A percentile compares a stretch with the other conserved stretches of the same genome.
These are phyloP conservation scores for Diphyllodes magnificus DNA, from an alignment of 2,113 vertebrate genomes.

Conservation along the genomic window DNA sequence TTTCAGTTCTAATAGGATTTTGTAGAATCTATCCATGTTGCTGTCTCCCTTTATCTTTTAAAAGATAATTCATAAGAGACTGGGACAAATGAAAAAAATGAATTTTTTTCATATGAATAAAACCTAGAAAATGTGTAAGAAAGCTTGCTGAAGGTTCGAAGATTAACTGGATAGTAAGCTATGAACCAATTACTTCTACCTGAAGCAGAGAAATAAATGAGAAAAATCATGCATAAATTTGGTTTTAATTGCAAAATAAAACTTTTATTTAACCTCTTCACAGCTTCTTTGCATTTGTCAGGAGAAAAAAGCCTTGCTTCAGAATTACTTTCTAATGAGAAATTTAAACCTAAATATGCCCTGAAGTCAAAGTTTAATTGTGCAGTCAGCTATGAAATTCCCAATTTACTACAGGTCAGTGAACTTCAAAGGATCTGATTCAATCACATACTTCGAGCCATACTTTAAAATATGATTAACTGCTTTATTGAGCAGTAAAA, in stretches of 20 bases:
- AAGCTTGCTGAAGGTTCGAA: neutral
- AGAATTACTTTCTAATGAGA: slow-evolving; percentile 10
- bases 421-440: slow-evolving; percentile 1
- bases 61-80: neutral
- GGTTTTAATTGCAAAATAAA: neutral
- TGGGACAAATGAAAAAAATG: neutral
- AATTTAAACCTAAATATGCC: slow-evolving; percentile 6
- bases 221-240: neutral
- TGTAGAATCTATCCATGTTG: neutral
- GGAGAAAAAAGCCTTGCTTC: neutral
- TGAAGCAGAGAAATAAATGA: neutral
- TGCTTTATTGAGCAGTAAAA: neutral
- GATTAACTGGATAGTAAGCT: neutral
- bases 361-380: slow-evolving; percentile 8
- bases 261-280: neutral
- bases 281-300: neutral
- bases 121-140: neutral
- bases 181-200: neutral
- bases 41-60: neutral
- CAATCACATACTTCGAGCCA: neutral
- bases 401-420: neutral
- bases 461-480: neutral
- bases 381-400: slow-evolving; percentile 3
- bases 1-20: neutral
- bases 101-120: neutral